Evolutionary conservation across 2,797 vertebrate genomes (phyloP).

Genomic region (Manis javanica): DNA sequence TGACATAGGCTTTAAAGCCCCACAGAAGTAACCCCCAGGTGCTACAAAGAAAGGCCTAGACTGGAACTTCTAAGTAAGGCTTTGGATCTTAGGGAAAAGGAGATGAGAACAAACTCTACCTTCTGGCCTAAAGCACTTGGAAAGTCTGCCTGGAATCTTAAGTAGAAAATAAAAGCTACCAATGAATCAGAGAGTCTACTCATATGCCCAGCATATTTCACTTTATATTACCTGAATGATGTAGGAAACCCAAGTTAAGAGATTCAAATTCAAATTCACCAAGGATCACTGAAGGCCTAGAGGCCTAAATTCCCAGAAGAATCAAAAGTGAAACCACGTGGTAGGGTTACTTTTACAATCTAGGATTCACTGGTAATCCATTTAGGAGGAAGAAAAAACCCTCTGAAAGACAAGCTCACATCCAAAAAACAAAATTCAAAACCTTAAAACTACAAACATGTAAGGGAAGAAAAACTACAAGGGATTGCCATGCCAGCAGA

Average conservation of each 20-base stretch:
- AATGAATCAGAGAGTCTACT: neutral
- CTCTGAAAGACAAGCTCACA: neutral
- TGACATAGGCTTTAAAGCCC: neutral
- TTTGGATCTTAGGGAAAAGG: neutral
- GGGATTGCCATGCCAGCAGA: neutral
- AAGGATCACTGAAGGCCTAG: neutral
- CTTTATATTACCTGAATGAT: neutral
- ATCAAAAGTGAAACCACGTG: neutral
- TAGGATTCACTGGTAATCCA: constrained; percentile 17
- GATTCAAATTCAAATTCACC: constrained; percentile 27
- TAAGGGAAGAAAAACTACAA: neutral
- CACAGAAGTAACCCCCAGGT: neutral
- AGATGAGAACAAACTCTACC: neutral
- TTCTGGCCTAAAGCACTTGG: neutral
- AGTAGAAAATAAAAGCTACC: neutral
- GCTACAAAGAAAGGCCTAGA: neutral
- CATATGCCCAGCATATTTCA: neutral
- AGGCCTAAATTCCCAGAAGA: neutral
- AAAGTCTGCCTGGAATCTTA: neutral
- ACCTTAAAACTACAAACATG: neutral
- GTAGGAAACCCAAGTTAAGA: neutral
- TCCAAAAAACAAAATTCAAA: neutral
- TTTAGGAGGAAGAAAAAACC: neutral
- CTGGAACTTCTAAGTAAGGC: neutral
- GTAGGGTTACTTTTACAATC: neutral